Evolutionary conservation across 2,113 vertebrate species (phyloP).

Genomic region (Prietella phreatophila): DNA sequence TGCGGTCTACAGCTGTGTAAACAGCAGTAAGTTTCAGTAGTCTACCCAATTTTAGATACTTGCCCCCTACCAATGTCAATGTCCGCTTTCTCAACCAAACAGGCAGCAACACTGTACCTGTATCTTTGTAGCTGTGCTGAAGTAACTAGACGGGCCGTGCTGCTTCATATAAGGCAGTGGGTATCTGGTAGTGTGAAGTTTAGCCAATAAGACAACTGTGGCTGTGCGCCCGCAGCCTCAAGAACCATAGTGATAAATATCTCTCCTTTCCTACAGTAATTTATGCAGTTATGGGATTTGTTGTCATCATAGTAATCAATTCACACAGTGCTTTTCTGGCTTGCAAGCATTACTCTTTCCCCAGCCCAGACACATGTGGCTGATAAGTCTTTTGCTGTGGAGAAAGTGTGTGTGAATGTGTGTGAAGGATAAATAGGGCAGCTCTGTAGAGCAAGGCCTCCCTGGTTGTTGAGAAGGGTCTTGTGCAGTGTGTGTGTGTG

Average conservation of each 20-base stretch:
- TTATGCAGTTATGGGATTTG: constrained; percentile 55
- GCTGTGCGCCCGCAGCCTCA: constrained; percentile 21
- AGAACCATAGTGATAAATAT: constrained; percentile 45
- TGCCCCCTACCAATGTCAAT: constrained; percentile 30
- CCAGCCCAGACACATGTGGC: constrained; percentile 41
- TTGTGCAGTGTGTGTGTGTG: constrained; percentile 29
- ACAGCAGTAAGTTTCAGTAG: constrained; percentile 41
- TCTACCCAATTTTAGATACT: constrained; percentile 44
- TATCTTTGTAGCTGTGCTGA: constrained; percentile 37
- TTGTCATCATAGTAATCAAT: constrained; percentile 53
- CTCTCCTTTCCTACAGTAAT: constrained; percentile 47
- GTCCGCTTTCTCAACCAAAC: constrained; percentile 26
- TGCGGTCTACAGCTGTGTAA: constrained; percentile 49
- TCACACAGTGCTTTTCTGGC: constrained; percentile 48
- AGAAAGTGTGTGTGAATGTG: constrained; percentile 14
- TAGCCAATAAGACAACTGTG: constrained; percentile 37
- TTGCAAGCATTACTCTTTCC: constrained; percentile 36
- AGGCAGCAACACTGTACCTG: constrained; percentile 27
- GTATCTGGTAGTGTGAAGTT: constrained; percentile 22
- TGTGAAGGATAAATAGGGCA: constrained; percentile 45
- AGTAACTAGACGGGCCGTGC: constrained; percentile 30
- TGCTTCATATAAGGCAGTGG: constrained; percentile 14
- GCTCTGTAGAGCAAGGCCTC: constrained; percentile 43
- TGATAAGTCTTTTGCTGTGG: constrained; percentile 52
- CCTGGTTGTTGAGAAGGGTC: constrained; percentile 48